Base-by-base conservation (phyloP, 2,797 vertebrate species). In the Pteropus rufus region DNA sequence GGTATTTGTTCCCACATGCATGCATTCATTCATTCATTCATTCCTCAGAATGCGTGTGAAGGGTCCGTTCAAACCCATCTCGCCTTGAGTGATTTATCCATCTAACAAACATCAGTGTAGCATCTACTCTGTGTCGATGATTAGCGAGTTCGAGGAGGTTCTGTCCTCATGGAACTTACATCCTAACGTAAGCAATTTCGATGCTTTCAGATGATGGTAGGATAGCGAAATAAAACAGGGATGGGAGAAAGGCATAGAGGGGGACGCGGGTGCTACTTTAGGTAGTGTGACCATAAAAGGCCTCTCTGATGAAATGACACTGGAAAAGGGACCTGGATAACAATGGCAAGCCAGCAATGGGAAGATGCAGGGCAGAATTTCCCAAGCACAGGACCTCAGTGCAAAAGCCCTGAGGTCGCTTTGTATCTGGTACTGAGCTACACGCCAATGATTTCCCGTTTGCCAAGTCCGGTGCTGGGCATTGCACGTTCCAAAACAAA, bases 351-450 rank as follows among this genome's bases (percentile, higher is more conserved):
- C 36, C 76, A 90, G 67, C 6, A 4, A 4, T 15, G 46, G 34
- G 23, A 77, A 82, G 29, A 34, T 23, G 34, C 5, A 31, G n/a
- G 44, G 15, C 29, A 56, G 34, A 46, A 23, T 58, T 77, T 52
- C 46, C 46, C n/a, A n/a, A 4, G 56, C 23, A 24, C 29, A 21
- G 77, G 69, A 73, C 36, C 36, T 36, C 36, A 23, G 21, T 56
- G 24, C 67, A 36, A 75, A 96, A 31, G 31, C 73, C 79, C 81
- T 79, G 88, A n/a, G 44, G 26, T 64, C 23, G 18, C 77, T 96
- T 0, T 44, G 2, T 44, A 3, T 52, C 58, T 41, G n/a, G 36
- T 12, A 23, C 14, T 4, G 31, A 56, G 24, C 19, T 18, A 0
- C 7, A 15, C 60, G 31, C 16, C 39, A 49, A 21, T 54, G 56